Evolutionary conservation across 2,888 invertebrate species (phyloP).

Genomic region (Nasonovia ribisnigri): DNA sequence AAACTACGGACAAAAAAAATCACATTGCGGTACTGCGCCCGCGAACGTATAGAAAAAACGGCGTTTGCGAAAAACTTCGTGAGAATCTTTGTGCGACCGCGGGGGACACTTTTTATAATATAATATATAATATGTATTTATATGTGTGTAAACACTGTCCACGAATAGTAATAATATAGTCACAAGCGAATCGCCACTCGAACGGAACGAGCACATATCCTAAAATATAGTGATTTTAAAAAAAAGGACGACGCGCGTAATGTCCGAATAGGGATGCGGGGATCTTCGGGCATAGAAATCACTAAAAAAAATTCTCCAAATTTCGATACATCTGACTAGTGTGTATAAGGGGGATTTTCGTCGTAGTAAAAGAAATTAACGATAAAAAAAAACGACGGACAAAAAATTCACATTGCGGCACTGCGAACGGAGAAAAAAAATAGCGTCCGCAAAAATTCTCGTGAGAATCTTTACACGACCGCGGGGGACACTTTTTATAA

Average conservation of each 20-base stretch:
- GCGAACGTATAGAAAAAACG: background rate
- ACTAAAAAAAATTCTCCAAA: slow-evolving; percentile 29
- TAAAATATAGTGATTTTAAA: no score
- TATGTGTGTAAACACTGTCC: background rate
- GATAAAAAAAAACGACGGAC: background rate
- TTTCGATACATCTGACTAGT: slow-evolving; percentile 55
- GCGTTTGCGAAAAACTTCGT: slow-evolving; percentile 53
- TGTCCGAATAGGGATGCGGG: no score
- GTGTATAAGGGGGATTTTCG: slow-evolving; percentile 27
- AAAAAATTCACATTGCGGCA: slow-evolving; percentile 41
- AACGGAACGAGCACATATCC: background rate
- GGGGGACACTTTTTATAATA: background rate
- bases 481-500: background rate
- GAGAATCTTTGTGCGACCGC: slow-evolving; percentile 42
- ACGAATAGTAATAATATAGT: background rate
- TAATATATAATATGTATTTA: no score
- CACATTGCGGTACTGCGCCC: slow-evolving; percentile 27
- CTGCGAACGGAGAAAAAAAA: background rate
- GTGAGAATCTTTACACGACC: slow-evolving; percentile 43
- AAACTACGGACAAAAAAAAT: slow-evolving; percentile 3
- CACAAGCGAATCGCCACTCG: background rate
- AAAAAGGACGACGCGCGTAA: no score
- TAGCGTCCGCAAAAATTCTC: slow-evolving; percentile 35
- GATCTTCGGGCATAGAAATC: background rate
- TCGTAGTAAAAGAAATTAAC: background rate